A percentile compares a stretch with the other conserved stretches of the same genome.
These are phyloP conservation scores for Aphidius ervi DNA, from an alignment of 1,140 invertebrate genomes.

Conservation along the genomic window DNA sequence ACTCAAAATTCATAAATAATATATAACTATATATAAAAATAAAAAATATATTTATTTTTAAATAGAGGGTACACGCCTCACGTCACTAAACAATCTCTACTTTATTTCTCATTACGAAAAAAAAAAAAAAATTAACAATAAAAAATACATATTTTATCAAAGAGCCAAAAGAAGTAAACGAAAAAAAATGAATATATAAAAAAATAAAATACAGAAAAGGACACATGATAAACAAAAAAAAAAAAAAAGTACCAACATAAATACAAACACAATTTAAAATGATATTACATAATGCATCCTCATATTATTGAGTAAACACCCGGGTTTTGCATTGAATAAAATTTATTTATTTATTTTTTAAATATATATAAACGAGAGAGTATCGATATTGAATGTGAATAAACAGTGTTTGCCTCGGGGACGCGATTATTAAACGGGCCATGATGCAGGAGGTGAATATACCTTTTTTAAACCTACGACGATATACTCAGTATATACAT, in stretches of 20 bases:
- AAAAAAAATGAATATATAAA: background rate
- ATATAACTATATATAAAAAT: background rate
- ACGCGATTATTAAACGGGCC: constrained; percentile 21
- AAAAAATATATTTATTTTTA: background rate
- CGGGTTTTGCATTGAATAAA: constrained; percentile 7
- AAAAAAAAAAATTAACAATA: background rate
- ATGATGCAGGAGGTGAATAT: background rate
- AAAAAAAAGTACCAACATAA: background rate
- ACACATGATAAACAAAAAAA: background rate
- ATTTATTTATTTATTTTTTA: background rate
- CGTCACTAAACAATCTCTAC: too few species aligned
- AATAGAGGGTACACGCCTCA: too few species aligned
- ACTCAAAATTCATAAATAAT: background rate
- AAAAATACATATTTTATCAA: background rate
- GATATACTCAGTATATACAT: constrained; percentile 9
- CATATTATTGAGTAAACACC: background rate
- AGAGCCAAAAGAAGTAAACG: background rate
- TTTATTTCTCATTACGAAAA: background rate
- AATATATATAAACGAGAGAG: constrained; percentile 7
- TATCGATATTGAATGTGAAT: constrained; percentile 20
- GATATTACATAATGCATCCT: too few species aligned
- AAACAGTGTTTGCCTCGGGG: constrained; percentile 14
- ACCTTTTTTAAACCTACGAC: too few species aligned
- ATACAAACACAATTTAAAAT: too few species aligned
- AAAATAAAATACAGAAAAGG: background rate